Conservation (phyloP, 2,113 vertebrate genomes). For the Mungos mungo region DNA sequence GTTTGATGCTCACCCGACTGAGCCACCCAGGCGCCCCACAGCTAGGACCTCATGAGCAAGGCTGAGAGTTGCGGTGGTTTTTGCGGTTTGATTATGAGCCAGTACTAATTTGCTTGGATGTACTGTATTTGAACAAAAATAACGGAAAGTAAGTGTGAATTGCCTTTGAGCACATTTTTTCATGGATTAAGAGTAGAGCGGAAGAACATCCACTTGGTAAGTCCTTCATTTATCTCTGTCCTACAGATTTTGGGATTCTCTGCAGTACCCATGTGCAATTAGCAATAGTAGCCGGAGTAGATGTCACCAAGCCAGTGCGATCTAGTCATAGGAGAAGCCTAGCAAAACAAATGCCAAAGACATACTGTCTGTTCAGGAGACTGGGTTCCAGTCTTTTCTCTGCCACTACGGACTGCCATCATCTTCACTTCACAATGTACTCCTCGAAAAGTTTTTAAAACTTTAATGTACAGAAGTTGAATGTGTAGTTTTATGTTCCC, state of each 20-base stretch:
- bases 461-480: neutral
- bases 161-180: neutral
- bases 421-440: neutral
- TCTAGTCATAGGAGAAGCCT: neutral
- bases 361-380: neutral
- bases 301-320: neutral
- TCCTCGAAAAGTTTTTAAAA: neutral
- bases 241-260: neutral
- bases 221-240: neutral
- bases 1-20: too few species aligned
- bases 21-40: too few species aligned
- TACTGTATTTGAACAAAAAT: neutral
- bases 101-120: conserved; percentile 1
- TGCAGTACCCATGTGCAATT: neutral
- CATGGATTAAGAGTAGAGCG: neutral
- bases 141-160: neutral
- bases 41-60: neutral
- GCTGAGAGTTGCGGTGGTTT: neutral
- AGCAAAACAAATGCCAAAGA: neutral
- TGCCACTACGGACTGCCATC: neutral
- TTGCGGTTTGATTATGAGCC: neutral
- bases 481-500: neutral
- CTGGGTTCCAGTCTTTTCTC: neutral
- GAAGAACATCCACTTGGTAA: neutral
- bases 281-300: neutral